Conservation (phyloP, 1,140 invertebrate species). For the Nephotettix cincticeps region DNA sequence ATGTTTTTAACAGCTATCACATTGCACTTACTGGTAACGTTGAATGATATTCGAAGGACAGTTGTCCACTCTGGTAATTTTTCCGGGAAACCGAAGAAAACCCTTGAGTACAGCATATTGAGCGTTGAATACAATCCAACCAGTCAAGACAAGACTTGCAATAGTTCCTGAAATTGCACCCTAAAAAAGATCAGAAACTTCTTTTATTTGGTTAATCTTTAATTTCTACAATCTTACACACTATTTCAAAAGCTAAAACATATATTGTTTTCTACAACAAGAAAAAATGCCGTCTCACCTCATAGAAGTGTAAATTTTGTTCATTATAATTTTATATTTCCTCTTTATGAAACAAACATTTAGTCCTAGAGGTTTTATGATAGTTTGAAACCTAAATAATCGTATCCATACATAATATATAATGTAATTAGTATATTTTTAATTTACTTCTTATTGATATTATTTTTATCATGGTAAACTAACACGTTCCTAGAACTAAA, state of each 20-base stretch:
- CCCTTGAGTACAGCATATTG: constrained; percentile 26
- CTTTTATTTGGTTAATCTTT: not conserved
- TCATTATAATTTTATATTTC: no score
- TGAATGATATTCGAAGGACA: constrained; percentile 26
- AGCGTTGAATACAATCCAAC: constrained; percentile 28
- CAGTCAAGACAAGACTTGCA: constrained; percentile 10
- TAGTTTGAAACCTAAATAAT: no score
- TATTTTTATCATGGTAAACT: no score
- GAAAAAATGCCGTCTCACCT: not conserved
- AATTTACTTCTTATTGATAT: no score
- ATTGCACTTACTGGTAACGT: not conserved
- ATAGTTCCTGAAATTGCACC: constrained; percentile 32
- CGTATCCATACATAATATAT: no score
- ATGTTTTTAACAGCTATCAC: no score
- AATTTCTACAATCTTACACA: not conserved
- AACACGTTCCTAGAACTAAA: no score
- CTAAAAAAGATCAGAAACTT: constrained; percentile 8
- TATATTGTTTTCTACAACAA: not conserved
- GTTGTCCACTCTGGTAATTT: constrained; percentile 28
- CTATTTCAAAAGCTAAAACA: not conserved
- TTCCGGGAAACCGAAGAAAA: constrained; percentile 28
- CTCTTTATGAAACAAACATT: no score
- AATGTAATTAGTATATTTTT: no score
- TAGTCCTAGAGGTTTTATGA: no score
- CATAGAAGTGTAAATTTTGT: not conserved